Percentiles rank a stretch among this genome's conserved stretches.
phyloP scores from a whole-genome alignment of 2,888 invertebrate genomes.

The Empis stercorea region DNA sequence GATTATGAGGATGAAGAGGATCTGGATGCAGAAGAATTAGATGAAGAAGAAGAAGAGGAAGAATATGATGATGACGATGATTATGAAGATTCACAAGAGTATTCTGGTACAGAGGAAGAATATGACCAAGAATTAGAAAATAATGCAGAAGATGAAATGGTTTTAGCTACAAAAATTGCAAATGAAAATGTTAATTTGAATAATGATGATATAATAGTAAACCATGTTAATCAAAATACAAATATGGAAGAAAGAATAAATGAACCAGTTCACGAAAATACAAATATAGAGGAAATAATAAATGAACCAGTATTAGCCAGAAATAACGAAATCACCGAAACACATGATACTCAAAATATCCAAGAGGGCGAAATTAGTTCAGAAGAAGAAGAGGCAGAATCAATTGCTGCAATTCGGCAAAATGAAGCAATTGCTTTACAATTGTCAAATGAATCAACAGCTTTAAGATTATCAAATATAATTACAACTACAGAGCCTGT shows the following conservation, averaged over 20 bases:
- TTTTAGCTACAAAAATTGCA: slow-evolving; percentile 20
- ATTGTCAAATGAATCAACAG: background rate
- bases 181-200: slow-evolving; percentile 18
- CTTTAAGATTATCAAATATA: background rate
- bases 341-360: background rate
- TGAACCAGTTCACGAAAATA: background rate
- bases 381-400: background rate
- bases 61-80: slow-evolving; percentile 25
- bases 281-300: background rate
- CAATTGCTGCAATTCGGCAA: background rate
- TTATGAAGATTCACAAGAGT: slow-evolving; percentile 16
- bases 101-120: slow-evolving; percentile 17
- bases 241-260: background rate
- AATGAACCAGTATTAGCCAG: too few relatives aligned
- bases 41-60: slow-evolving; percentile 19
- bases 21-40: slow-evolving; percentile 26
- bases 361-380: background rate
- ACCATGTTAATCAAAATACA: background rate
- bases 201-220: slow-evolving; percentile 10
- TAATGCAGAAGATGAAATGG: slow-evolving; percentile 13
- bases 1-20: slow-evolving; percentile 40
- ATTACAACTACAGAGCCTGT: background rate
- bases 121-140: slow-evolving; percentile 21
- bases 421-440: background rate
- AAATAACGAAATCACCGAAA: background rate